phyloP scores from a whole-genome alignment of 2,113 vertebrate species.

The Charina bottae region DNA sequence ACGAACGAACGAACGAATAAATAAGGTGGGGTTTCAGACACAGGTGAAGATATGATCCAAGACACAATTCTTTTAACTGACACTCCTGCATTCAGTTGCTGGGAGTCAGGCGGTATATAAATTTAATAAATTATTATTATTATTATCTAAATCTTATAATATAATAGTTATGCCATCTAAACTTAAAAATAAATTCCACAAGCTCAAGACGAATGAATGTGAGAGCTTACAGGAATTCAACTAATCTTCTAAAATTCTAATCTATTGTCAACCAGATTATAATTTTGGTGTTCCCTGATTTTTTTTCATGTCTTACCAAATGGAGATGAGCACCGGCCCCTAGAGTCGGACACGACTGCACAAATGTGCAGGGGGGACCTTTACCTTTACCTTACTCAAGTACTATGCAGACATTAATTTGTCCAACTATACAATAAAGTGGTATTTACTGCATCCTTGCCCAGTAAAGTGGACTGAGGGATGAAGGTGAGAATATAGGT shows the following conservation, averaged over 20 bases:
- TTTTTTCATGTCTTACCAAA: neutral
- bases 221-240: neutral
- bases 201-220: neutral
- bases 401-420: neutral
- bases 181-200: neutral
- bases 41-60: neutral
- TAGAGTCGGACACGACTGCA: no score
- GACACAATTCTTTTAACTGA: neutral
- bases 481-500: neutral
- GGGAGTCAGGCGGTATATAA: neutral
- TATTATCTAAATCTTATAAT: neutral
- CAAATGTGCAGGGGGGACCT: no score
- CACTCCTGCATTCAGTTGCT: neutral
- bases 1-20: no score
- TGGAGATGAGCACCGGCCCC: no score
- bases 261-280: neutral
- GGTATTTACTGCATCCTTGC: neutral
- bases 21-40: slow-evolving; percentile 18
- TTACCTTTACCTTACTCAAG: no score
- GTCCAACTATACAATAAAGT: neutral
- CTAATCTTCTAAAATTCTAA: neutral
- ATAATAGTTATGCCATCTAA: neutral
- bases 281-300: neutral
- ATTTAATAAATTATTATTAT: neutral
- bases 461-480: neutral